Percentiles rank a stretch among this genome's conserved stretches.
Evolutionary conservation across 2,113 vertebrate species (phyloP).

Genomic region (Ibidorhyncha struthersii): DNA sequence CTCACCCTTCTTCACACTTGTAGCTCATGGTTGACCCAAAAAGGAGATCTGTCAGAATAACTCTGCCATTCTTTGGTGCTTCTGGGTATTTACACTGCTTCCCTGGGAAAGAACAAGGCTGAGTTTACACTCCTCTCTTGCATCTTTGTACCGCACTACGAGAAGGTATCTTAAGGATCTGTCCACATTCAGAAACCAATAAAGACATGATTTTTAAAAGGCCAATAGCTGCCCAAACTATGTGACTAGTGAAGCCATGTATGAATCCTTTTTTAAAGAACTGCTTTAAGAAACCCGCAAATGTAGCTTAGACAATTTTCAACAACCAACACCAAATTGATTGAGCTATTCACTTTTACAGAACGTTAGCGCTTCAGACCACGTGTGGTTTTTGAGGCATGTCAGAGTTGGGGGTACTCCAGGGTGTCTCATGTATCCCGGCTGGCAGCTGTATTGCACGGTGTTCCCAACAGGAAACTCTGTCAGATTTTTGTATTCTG

Average conservation of each 20-base stretch:
- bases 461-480: constrained; percentile 10
- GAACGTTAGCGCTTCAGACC: constrained; percentile 54
- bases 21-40: constrained; percentile 7
- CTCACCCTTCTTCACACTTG: constrained; percentile 1
- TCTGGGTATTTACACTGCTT: constrained; percentile 37
- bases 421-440: neutral
- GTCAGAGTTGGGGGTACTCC: neutral
- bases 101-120: constrained; percentile 63
- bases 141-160: neutral
- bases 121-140: neutral
- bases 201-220: neutral
- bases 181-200: constrained; percentile 9
- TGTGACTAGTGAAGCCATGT: constrained; percentile 71
- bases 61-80: constrained; percentile 27
- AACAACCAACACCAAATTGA: neutral
- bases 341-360: constrained; percentile 68
- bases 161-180: neutral
- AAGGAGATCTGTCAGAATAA: constrained; percentile 42
- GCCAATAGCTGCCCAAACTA: neutral
- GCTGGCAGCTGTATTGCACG: constrained; percentile 23
- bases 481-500: neutral
- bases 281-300: neutral
- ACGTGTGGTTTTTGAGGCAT: constrained; percentile 49
- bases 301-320: neutral
- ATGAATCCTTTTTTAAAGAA: neutral